Conservation (phyloP, 2,113 vertebrate species). For the Channa maculata region DNA sequence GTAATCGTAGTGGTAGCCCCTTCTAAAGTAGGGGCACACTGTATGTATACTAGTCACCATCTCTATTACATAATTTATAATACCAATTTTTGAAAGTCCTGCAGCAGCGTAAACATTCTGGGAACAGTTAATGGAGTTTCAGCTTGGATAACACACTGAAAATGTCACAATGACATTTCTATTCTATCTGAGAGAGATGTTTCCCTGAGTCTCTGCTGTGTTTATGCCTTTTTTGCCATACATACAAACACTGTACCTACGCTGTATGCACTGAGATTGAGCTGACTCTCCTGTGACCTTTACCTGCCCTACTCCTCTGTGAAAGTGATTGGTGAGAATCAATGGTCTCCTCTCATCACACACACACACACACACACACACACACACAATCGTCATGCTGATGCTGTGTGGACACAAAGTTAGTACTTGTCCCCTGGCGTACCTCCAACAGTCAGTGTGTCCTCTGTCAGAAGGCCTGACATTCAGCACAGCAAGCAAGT, state of each 20-base stretch:
- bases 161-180: conserved; percentile 64
- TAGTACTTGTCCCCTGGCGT: conserved; percentile 43
- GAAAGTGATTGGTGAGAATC: conserved; percentile 62
- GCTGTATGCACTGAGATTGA: conserved; percentile 7
- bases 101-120: conserved; percentile 6
- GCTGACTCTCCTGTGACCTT: conserved; percentile 57
- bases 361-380: conserved; percentile 37
- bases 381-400: conserved; percentile 32
- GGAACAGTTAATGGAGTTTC: conserved; percentile 52
- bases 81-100: conserved; percentile 1
- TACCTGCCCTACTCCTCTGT: conserved; percentile 38
- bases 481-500: conserved; percentile 62
- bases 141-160: conserved; percentile 41
- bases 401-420: conserved; percentile 55
- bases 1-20: background rate
- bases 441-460: conserved; percentile 48
- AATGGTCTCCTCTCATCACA: conserved; percentile 51
- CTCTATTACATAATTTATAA: background rate
- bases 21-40: background rate
- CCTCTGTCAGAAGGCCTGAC: conserved; percentile 71
- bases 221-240: conserved; percentile 36
- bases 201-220: conserved; percentile 20
- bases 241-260: conserved; percentile 22
- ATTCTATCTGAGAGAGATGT: conserved; percentile 44
- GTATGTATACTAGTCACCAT: background rate